phyloP scores from a whole-genome alignment of 2,797 vertebrate genomes.

The Salarias fasciatus region DNA sequence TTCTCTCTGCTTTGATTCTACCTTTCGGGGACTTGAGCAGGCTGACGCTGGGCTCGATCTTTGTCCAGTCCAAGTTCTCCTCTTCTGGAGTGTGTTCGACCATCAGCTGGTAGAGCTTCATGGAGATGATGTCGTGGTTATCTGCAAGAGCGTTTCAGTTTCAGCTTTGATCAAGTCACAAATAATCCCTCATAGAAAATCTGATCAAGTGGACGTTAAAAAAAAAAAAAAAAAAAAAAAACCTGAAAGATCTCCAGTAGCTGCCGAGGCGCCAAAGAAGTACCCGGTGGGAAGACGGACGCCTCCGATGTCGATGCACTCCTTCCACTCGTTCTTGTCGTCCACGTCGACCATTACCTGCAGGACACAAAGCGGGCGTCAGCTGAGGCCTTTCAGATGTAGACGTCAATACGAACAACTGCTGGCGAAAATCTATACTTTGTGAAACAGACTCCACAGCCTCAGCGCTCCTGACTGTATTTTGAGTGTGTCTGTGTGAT shows the following conservation, averaged over 20 bases:
- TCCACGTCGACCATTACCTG: slow-evolving; percentile 97
- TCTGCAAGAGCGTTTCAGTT: slow-evolving; percentile 76
- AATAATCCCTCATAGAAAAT: too few relatives aligned
- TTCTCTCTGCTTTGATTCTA: slow-evolving; percentile 41
- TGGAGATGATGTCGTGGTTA: slow-evolving; percentile 97
- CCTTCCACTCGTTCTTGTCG: slow-evolving; percentile 96
- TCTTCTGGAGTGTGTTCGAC: slow-evolving; percentile 94
- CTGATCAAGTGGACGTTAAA: too few relatives aligned
- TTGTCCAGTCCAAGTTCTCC: slow-evolving; percentile 95
- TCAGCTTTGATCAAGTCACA: too few relatives aligned
- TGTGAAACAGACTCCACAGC: too few relatives aligned
- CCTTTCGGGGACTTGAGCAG: slow-evolving; percentile 97
- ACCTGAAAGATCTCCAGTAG: slow-evolving; percentile 98
- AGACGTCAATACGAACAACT: too few relatives aligned
- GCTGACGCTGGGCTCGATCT: slow-evolving; percentile 95
- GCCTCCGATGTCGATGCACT: slow-evolving; percentile 94
- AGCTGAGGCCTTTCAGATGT: too few relatives aligned
- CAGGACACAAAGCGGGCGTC: background rate
- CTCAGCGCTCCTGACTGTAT: too few relatives aligned
- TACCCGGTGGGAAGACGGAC: slow-evolving; percentile 96
- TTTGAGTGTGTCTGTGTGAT: too few relatives aligned
- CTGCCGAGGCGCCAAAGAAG: slow-evolving; percentile 95
- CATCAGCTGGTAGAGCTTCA: slow-evolving; percentile 99
- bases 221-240: too few relatives aligned
- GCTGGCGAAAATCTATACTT: too few relatives aligned